Percentiles rank a stretch among this genome's conserved stretches.
Evolutionary conservation across 2,888 invertebrate genomes (phyloP).

Genomic region (Cancer borealis): DNA sequence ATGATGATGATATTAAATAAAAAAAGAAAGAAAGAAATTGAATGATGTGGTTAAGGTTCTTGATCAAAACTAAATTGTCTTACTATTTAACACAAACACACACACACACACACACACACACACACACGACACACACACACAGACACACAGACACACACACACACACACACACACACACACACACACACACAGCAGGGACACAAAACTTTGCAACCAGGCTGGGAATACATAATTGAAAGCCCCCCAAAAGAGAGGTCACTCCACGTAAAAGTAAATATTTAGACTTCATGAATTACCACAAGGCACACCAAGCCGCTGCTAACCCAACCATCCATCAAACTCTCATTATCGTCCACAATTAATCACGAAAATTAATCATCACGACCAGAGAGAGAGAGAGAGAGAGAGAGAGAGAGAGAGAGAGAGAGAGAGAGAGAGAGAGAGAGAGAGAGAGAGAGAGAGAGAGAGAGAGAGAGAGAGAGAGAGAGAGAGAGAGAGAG

Average conservation of each 20-base stretch:
- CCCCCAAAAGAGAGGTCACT: not conserved
- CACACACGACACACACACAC: conserved; percentile 10
- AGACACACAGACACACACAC: not conserved
- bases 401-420: not conserved
- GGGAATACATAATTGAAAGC: not conserved
- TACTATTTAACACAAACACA: not conserved
- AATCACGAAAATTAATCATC: conserved; percentile 32
- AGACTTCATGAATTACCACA: not conserved
- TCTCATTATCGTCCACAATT: conserved; percentile 23
- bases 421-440: not conserved
- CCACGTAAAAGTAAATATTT: not conserved
- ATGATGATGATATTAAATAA: too few relatives aligned
- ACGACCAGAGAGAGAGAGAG: not conserved
- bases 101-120: conserved; percentile 36
- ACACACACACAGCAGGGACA: not conserved
- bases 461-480: not conserved
- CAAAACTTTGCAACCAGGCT: not conserved
- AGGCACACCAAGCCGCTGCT: not conserved
- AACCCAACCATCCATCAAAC: not conserved
- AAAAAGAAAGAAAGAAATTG: too few relatives aligned
- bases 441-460: not conserved
- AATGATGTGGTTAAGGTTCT: too few relatives aligned
- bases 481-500: not conserved
- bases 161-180: not conserved
- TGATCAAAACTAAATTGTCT: too few relatives aligned